phyloP scores from a whole-genome alignment of 2,797 vertebrate genomes.

The Sphenopsis melanotis region DNA sequence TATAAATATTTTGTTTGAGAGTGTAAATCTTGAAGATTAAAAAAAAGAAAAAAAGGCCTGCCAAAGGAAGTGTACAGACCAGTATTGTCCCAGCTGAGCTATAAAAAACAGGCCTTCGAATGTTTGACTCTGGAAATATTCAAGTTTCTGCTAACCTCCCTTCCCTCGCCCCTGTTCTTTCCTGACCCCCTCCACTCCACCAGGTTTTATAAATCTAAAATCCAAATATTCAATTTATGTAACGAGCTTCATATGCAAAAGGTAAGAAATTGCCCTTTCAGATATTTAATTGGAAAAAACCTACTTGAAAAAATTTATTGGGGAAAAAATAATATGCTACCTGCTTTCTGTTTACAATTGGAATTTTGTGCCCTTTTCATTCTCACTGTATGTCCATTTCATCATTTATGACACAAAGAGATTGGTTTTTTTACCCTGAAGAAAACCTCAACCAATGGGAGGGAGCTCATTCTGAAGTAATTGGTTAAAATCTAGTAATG shows the following conservation, averaged over 20 bases:
- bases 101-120: conserved; percentile 45
- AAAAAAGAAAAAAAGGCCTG: neutral
- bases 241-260: neutral
- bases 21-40: conserved; percentile 48
- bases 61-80: conserved; percentile 51
- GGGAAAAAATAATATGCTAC: conserved; percentile 43
- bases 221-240: neutral
- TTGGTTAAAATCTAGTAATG: conserved; percentile 64
- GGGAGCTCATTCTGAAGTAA: conserved; percentile 55
- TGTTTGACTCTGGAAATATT: conserved; percentile 8
- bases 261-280: conserved; percentile 1
- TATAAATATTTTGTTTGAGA: conserved; percentile 67
- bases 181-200: neutral
- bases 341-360: conserved; percentile 50
- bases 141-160: neutral
- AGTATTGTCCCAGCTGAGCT: conserved; percentile 25
- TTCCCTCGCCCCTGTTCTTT: neutral
- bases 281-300: conserved; percentile 23
- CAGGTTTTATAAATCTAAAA: conserved; percentile 57
- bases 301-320: conserved; percentile 19
- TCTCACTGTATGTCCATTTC: conserved; percentile 28
- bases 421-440: neutral
- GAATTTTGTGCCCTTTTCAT: conserved; percentile 37
- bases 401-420: conserved; percentile 57
- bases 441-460: neutral